Evolutionary conservation across 2,888 invertebrate genomes (phyloP).

Genomic region (Galerucella calmariensis): DNA sequence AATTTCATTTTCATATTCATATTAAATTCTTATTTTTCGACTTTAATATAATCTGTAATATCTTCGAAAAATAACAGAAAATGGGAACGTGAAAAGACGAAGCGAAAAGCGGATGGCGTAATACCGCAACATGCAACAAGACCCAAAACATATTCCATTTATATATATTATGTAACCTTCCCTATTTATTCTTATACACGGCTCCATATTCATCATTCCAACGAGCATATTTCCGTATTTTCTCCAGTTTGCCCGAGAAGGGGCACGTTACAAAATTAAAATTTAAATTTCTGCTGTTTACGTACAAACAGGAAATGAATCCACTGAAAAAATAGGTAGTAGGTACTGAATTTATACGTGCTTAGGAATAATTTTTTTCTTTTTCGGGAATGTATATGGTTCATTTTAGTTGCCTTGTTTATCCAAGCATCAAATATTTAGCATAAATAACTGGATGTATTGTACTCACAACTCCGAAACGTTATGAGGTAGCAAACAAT

Average conservation of each 20-base stretch:
- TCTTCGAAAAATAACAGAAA: conserved; percentile 19
- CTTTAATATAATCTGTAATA: conserved; percentile 23
- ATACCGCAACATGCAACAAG: conserved; percentile 12
- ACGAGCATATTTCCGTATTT: conserved; percentile 22
- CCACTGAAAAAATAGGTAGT: conserved; percentile 30
- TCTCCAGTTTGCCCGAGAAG: conserved; percentile 11
- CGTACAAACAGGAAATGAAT: conserved; percentile 30
- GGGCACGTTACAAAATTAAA: conserved; percentile 33
- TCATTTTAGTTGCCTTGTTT: background rate
- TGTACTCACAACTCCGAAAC: too few relatives aligned
- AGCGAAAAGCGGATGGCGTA: background rate
- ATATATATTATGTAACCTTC: conserved; percentile 27
- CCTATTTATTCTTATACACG: conserved; percentile 17
- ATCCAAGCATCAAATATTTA: too few relatives aligned
- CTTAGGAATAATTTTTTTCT: background rate
- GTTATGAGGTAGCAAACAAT: too few relatives aligned
- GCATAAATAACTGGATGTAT: too few relatives aligned
- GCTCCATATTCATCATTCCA: conserved; percentile 21
- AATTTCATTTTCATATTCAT: conserved; percentile 17
- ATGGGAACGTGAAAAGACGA: conserved; percentile 7
- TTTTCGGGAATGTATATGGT: background rate
- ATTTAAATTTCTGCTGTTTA: conserved; percentile 31
- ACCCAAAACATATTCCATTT: conserved; percentile 21
- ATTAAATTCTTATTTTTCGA: conserved; percentile 17
- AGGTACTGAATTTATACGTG: conserved; percentile 11